Percentiles rank a stretch among this genome's conserved stretches.
These are phyloP conservation scores for Phylloscopus trochiloides DNA, from an alignment of 2,113 vertebrate genomes.

Conservation along the genomic window DNA sequence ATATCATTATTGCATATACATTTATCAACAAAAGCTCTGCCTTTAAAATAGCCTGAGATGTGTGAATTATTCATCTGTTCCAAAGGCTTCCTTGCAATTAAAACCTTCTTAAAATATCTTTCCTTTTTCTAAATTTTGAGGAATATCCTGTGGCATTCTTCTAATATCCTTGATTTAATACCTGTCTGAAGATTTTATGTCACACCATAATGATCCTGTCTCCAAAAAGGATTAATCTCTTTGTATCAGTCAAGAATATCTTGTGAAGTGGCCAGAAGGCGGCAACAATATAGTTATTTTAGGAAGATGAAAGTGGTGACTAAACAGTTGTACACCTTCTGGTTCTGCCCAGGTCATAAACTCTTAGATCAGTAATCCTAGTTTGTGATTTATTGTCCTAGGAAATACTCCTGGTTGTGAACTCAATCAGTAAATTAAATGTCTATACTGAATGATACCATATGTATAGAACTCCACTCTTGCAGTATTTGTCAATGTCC, in stretches of 20 bases:
- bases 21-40: not conserved
- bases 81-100: not conserved
- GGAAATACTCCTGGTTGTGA: not conserved
- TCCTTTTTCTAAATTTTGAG: not conserved
- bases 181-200: not conserved
- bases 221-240: not conserved
- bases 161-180: not conserved
- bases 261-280: not conserved
- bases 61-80: not conserved
- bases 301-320: not conserved
- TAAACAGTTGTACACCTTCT: not conserved
- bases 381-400: not conserved
- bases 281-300: not conserved
- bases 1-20: not conserved
- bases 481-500: not conserved
- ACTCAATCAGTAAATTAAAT: not conserved
- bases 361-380: not conserved
- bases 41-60: not conserved
- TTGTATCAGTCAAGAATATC: not conserved
- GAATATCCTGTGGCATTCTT: not conserved
- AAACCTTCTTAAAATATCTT: not conserved
- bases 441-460: not conserved
- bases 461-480: not conserved
- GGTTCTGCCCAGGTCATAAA: not conserved
- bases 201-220: not conserved